These are phyloP conservation scores for Odontomachus brunneus DNA, from an alignment of 1,140 invertebrate genomes.

Conservation along the genomic window DNA sequence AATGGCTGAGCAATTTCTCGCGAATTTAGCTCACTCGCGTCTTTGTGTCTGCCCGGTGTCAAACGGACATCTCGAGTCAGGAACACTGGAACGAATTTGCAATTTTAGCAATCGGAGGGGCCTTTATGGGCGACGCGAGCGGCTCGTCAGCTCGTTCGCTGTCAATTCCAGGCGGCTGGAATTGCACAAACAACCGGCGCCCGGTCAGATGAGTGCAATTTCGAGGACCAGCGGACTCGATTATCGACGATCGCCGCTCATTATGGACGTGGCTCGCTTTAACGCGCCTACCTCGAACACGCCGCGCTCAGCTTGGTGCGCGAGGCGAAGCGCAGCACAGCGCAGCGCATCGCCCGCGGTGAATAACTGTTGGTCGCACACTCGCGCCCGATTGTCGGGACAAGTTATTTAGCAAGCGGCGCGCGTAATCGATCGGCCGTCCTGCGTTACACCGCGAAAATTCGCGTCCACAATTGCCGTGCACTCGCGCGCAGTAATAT, in stretches of 20 bases:
- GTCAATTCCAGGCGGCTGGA: conserved; percentile 50
- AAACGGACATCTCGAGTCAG: too few species aligned
- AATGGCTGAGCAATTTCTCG: too few species aligned
- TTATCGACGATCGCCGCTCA: conserved; percentile 70
- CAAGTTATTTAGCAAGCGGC: conserved; percentile 25
- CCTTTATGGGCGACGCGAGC: conserved; percentile 16
- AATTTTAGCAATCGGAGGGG: too few species aligned
- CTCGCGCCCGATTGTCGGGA: conserved; percentile 1
- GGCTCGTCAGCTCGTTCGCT: background rate
- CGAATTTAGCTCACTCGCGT: too few species aligned
- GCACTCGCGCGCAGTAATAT: too few species aligned
- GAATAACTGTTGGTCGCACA: conserved; percentile 20
- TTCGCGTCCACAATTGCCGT: conserved; percentile 13
- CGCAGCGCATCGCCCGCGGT: background rate
- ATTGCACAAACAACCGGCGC: conserved; percentile 51
- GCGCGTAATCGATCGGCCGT: conserved; percentile 27
- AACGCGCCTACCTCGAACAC: conserved; percentile 32
- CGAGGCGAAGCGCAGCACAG: too few species aligned
- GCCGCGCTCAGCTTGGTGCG: conserved; percentile 7
- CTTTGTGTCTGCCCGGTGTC: too few species aligned
- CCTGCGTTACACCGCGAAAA: conserved; percentile 12
- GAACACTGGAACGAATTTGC: too few species aligned
- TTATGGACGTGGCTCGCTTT: conserved; percentile 66
- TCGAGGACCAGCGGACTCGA: conserved; percentile 70
- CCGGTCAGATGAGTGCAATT: conserved; percentile 68